Evolutionary conservation across 2,797 vertebrate genomes (phyloP).

Genomic region (Lycodopsis pacificus): DNA sequence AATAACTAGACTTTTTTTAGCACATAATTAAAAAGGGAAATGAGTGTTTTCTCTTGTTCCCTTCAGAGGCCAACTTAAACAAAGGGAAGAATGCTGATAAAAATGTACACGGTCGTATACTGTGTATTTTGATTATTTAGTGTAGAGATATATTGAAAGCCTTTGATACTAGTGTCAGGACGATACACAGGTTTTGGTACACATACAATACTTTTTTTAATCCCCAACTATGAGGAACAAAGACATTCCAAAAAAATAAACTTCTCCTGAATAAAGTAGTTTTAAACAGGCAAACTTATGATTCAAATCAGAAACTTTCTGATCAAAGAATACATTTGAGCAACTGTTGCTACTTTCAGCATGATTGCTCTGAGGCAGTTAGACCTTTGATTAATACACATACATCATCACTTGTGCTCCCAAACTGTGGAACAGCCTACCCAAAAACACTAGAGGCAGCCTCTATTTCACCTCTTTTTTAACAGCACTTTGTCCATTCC

Average conservation of each 20-base stretch:
- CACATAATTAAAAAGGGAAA: not conserved
- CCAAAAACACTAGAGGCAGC: no score
- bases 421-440: no score
- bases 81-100: not conserved
- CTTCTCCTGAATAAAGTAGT: no score
- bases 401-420: no score
- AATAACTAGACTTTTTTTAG: conserved; percentile 37
- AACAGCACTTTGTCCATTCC: no score
- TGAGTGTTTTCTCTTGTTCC: no score
- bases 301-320: not conserved
- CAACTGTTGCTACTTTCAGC: not conserved
- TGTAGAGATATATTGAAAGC: not conserved
- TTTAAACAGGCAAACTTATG: not conserved
- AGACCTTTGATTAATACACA: no score
- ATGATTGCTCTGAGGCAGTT: not conserved
- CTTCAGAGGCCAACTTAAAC: not conserved
- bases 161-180: not conserved
- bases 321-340: not conserved
- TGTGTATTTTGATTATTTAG: not conserved
- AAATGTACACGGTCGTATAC: not conserved
- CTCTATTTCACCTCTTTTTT: no score
- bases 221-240: not conserved
- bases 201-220: not conserved
- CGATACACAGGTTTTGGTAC: not conserved
- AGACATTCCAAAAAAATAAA: not conserved